A percentile compares a stretch with the other conserved stretches of the same genome.
These are phyloP conservation scores for Aplidium turbinatum DNA, from an alignment of 23 tunicate species.

Conservation along the genomic window DNA sequence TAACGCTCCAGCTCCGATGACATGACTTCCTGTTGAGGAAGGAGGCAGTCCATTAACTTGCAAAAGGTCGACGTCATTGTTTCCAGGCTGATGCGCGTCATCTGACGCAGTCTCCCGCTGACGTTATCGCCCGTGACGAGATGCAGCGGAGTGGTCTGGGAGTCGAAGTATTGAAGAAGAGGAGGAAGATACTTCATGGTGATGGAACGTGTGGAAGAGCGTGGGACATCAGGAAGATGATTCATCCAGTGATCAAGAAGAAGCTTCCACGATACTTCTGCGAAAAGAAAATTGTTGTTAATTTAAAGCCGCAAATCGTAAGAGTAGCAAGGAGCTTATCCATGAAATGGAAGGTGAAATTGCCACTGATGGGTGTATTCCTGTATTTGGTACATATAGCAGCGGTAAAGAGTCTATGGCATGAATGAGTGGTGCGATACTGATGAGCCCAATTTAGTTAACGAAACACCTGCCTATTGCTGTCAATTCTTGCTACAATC, in stretches of 20 bases:
- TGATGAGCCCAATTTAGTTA: too few species aligned
- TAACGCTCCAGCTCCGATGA: constrained; percentile 57
- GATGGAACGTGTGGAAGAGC: constrained; percentile 10
- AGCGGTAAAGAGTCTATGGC: too few species aligned
- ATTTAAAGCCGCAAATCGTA: too few species aligned
- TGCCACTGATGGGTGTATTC: too few species aligned
- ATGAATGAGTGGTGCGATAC: too few species aligned
- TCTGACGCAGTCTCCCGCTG: constrained; percentile 34
- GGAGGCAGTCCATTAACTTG: constrained; percentile 63
- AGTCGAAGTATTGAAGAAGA: constrained; percentile 40
- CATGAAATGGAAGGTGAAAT: too few species aligned
- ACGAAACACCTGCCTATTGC: too few species aligned
- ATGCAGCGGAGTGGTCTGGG: constrained; percentile 58
- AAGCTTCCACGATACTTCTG: constrained; percentile 83
- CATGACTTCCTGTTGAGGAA: constrained; percentile 36
- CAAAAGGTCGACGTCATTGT: constrained; percentile 92
- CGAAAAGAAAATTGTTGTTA: not conserved
- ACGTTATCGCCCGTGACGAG: constrained; percentile 15
- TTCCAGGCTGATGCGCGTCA: constrained; percentile 46
- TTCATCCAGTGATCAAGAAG: constrained; percentile 69
- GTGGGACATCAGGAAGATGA: constrained; percentile 37
- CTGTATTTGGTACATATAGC: too few species aligned
- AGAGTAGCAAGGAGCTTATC: too few species aligned
- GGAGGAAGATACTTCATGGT: constrained; percentile 44
- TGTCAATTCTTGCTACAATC: too few species aligned